A percentile compares a stretch with the other conserved stretches of the same genome.
Evolutionary conservation across 1,140 invertebrate genomes (phyloP).

Genomic region (Rhizoglyphus robini): DNA sequence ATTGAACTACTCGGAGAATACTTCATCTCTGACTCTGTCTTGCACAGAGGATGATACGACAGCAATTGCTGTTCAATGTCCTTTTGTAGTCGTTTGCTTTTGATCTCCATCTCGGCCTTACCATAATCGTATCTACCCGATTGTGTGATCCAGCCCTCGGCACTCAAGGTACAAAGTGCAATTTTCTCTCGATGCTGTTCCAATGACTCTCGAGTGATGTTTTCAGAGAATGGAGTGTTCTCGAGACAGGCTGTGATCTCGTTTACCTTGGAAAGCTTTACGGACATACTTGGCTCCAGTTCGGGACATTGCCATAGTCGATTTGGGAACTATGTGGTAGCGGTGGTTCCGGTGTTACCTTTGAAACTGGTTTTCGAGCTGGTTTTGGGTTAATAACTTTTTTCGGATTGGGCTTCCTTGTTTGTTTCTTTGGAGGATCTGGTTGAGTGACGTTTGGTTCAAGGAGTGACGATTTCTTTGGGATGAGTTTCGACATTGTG

Average conservation of each 20-base stretch:
- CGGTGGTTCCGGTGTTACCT: neutral
- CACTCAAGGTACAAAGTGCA: slow-evolving; percentile 23
- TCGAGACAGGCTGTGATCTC: slow-evolving; percentile 26
- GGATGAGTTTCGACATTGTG: neutral
- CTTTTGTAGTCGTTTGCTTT: slow-evolving; percentile 25
- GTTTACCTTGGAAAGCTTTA: slow-evolving; percentile 23
- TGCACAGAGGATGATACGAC: slow-evolving; percentile 20
- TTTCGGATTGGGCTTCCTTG: neutral
- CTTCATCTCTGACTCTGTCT: slow-evolving; percentile 22
- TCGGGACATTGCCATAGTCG: slow-evolving; percentile 26
- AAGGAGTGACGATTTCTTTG: neutral
- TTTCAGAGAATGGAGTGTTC: slow-evolving; percentile 22
- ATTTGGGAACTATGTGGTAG: slow-evolving; percentile 21
- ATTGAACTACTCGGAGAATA: slow-evolving; percentile 16
- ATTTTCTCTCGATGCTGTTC: slow-evolving; percentile 25
- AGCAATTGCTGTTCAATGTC: slow-evolving; percentile 23
- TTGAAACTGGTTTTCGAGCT: neutral
- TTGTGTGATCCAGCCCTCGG: slow-evolving; percentile 22
- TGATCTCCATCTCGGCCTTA: slow-evolving; percentile 28
- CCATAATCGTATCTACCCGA: slow-evolving; percentile 27
- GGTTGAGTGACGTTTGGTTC: neutral
- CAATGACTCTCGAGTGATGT: slow-evolving; percentile 24
- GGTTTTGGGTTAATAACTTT: neutral
- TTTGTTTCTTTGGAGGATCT: neutral
- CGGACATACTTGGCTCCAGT: slow-evolving; percentile 23